These are phyloP conservation scores for Xiphophorus hellerii DNA, from an alignment of 2,113 vertebrate species.

Conservation along the genomic window DNA sequence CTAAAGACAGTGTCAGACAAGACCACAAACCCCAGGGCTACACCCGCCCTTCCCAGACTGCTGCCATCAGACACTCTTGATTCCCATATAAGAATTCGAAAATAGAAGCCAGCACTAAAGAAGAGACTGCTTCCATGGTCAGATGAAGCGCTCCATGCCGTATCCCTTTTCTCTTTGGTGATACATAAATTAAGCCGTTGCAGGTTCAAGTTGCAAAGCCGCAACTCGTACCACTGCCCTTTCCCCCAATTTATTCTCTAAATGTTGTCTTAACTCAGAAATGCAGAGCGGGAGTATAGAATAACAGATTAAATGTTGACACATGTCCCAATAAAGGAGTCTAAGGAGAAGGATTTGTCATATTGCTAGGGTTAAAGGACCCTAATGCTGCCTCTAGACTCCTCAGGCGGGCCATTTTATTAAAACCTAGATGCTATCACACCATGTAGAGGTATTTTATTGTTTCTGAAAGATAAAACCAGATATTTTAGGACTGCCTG, in stretches of 20 bases:
- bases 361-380: conserved; percentile 42
- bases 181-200: conserved; percentile 47
- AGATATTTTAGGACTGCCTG: background rate
- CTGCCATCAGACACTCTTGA: conserved; percentile 80
- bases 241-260: conserved; percentile 38
- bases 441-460: conserved; percentile 38
- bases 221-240: conserved; percentile 40
- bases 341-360: conserved; percentile 51
- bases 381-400: conserved; percentile 45
- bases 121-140: conserved; percentile 72
- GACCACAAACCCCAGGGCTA: conserved; percentile 74
- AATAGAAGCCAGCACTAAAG: conserved; percentile 73
- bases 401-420: conserved; percentile 58
- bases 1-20: conserved; percentile 78
- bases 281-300: conserved; percentile 13
- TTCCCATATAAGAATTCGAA: conserved; percentile 77
- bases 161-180: conserved; percentile 64
- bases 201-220: conserved; percentile 56
- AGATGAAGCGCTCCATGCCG: conserved; percentile 50
- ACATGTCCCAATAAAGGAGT: conserved; percentile 44
- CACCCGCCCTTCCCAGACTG: conserved; percentile 76
- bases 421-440: conserved; percentile 44
- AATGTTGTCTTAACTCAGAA: conserved; percentile 27
- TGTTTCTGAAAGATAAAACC: conserved; percentile 17
- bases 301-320: conserved; percentile 44